phyloP scores from a whole-genome alignment of 1,140 invertebrate species.

The Argopecten irradians region DNA sequence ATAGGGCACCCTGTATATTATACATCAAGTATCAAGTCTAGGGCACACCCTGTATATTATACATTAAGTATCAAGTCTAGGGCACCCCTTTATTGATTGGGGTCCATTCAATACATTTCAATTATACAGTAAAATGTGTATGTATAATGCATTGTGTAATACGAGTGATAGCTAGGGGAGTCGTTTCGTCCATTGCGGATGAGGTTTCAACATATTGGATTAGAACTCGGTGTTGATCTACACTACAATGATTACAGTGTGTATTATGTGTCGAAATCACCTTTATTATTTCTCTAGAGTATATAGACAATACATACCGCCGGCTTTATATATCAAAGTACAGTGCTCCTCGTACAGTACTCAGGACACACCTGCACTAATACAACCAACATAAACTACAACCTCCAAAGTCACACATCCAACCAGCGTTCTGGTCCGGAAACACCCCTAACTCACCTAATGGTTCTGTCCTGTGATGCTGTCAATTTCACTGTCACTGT shows the following conservation, averaged over 20 bases:
- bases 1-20: not conserved
- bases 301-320: not conserved
- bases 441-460: conserved; percentile 50
- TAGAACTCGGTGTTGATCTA: not conserved
- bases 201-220: not conserved
- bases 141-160: not conserved
- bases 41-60: not conserved
- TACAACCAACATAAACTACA: not conserved
- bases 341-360: not conserved
- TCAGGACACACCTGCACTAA: not conserved
- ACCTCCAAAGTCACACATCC: no score
- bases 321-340: not conserved
- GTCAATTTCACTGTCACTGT: conserved; percentile 60
- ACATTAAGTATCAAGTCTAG: not conserved
- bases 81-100: not conserved
- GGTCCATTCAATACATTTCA: not conserved
- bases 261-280: not conserved
- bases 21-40: no score
- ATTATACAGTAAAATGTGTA: not conserved
- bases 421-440: not conserved
- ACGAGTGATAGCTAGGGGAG: not conserved
- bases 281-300: not conserved
- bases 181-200: not conserved
- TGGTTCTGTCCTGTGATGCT: conserved; percentile 48
- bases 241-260: not conserved